Evolutionary conservation across 2,113 vertebrate species (phyloP), one percentile per base, ranked within the genome.

Genomic region (Psephotus haematonotus): DNA sequence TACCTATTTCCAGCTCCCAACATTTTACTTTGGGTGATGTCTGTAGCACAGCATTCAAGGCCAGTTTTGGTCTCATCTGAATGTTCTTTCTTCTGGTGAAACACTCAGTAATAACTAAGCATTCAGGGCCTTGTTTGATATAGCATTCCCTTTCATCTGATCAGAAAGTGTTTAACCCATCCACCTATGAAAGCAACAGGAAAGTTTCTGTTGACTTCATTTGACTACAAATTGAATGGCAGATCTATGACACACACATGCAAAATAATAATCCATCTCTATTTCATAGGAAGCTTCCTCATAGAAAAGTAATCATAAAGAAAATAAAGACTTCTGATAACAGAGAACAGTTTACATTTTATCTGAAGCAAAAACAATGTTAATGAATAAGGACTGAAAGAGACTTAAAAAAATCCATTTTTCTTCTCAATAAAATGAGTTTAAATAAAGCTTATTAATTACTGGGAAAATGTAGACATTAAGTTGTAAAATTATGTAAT

Each of bases 401-500:
- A 27, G 35, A 27, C 53, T 63, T 69, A 76, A 16, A 16, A 16
- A 10, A 9, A 55, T 14, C 7, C 29, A 35, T 55, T 82, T 64
- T 81, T 59, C 14, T 39, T 35, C 33, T 59, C 55, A 59, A 59
- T 20, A 55, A 55, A 55, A 55, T 59, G 33, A 59, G 44, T 75
- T 95, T 78, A 81, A 90, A 63, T 78, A 78, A 81, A 53, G 22
- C 20, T 70, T 79, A 86, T 46, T 50, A 63, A 90, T 77, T 83
- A 88, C 27, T 68, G 7, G 39, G 25, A 47, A 81, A 86, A 83
- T 18, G 13, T 14, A 86, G 72, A 57, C 33, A 77, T n/a, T 76
- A 55, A 74, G 39, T 86, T 71, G 47, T 33, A 84, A 81, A 96
- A 79, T 86, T 41, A 84, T n/a, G n/a, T 90, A 93, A 88, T 25